Conservation (phyloP, 2,797 vertebrate genomes). For the Nyctalus aviator region DNA sequence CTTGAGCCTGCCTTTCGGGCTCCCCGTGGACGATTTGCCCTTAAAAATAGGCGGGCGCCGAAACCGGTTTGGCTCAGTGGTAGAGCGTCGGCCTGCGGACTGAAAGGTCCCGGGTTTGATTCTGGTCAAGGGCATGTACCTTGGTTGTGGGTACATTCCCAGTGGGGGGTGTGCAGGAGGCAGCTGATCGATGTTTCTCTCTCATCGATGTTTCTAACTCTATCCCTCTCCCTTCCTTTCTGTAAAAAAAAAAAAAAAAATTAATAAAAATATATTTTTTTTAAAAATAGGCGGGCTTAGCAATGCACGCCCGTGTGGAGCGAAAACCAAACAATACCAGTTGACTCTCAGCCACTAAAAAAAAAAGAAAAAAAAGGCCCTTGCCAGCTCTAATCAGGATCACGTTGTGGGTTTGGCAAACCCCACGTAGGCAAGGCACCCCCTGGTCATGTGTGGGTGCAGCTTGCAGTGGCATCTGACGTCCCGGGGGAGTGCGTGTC, state of each 20-base stretch:
- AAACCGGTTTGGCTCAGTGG: no score
- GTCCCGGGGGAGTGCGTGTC: constrained; percentile 67
- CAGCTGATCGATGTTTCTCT: no score
- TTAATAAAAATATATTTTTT: no score
- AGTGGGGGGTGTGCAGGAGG: no score
- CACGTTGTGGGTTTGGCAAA: constrained; percentile 74
- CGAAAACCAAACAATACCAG: constrained; percentile 70
- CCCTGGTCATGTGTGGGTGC: constrained; percentile 81
- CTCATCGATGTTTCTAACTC: no score
- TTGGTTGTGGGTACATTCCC: no score
- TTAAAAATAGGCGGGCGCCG: constrained; percentile 67
- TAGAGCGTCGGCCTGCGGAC: no score
- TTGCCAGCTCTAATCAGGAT: constrained; percentile 85
- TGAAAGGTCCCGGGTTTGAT: no score
- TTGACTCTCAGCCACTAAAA: constrained; percentile 78
- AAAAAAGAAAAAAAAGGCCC: background rate
- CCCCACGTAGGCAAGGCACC: constrained; percentile 64
- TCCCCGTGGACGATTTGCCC: background rate
- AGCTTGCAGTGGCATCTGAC: constrained; percentile 78
- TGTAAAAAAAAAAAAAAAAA: no score
- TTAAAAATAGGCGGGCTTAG: constrained; percentile 67
- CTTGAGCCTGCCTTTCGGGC: constrained; percentile 36
- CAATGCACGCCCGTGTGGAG: constrained; percentile 1
- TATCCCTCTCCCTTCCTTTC: no score
- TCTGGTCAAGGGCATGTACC: no score